Evolutionary conservation across 1,140 invertebrate genomes (phyloP), one percentile per base, ranked within the genome.

Genomic region (Dufourea novaeangliae): DNA sequence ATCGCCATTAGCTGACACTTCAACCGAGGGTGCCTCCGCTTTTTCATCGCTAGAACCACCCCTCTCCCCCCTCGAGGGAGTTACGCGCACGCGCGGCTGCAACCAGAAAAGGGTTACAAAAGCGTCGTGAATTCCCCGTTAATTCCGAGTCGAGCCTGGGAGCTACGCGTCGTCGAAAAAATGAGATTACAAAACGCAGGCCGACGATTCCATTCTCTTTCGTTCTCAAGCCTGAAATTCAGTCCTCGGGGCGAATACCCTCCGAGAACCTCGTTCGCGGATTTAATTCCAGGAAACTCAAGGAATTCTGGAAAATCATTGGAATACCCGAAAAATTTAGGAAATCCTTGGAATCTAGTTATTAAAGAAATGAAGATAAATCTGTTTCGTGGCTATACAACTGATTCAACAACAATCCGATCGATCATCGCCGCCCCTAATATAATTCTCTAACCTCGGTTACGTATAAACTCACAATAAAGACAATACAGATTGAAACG

Each of bases 1-100:
- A 84, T 84, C 82, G 82, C 77, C 82, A 84, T 84, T 84, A 84
- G 77, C 81, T 62, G 82, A 83, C 81, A 84, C 81, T 83, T 82
- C 62, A 71, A 72, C 73, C 67, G 39, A 37, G 67, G 72, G n/a
- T 50, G 68, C 54, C 71, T 10, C 29, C 69, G 62, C 54, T 83
- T 83, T 83, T 76, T 83, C 73, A 78, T 78, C 62, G 67, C 54
- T 34, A 69, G 7, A 44, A n/a, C 32, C 46, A 1, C 46, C 46
- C 46, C 46, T 7, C 20, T 17, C 6, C 20, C 37, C 29, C 44
- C 52, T 52, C 44, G 27, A 50, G 41, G 25, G 37, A 52, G 27
- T 56, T n/a, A n/a, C n/a, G n/a, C n/a, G n/a, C n/a, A n/a, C n/a
- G n/a, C n/a, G n/a, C n/a, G 12, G 37, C 8, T 22, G 52, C 17